Base-by-base conservation (phyloP, 2,113 vertebrate species). In the Myotis davidii region DNA sequence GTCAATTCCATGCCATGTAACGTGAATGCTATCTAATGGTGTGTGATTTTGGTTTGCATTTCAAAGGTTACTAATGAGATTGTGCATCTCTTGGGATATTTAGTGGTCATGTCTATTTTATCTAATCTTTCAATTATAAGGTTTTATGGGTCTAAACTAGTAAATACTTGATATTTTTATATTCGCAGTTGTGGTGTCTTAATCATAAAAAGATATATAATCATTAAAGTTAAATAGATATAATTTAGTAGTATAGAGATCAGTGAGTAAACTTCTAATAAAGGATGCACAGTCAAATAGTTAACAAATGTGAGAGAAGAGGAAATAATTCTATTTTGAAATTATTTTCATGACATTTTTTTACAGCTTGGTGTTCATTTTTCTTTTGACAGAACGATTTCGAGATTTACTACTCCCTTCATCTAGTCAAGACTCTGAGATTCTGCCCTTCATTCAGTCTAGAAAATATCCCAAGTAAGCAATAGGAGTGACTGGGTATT, bases 381-480 rank as follows among this genome's bases (percentile, higher is more conserved):
- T 96, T 96, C 23, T 96, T 95, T 98, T 97, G 79, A 97, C 98
- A 99, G 99, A 99, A 97, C 98, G 99, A 83, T 99, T 99, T 97
- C 98, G 99, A 88, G 98, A 99, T 97, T 98, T 99, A 96, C 97
- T 99, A 56, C 98, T 99, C 95, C 98, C 99, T 81, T 98, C 98
- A 90, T 95, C 98, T 50, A 98, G 96, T 82, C 97, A 97, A 92
- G 98, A 98, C 90, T 94, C 98, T 21, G 99, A 99, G 97, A 99
- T 99, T 97, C 99, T 99, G 97, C 99, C 99, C 96, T 98, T 99
- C 98, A 98, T 99, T 98, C 99, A 99, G 25, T 99, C 99, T 97
- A 99, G 98, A 90, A 98, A 96, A 98, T 99, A 99, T 96, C 99
- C 99, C 95, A 99, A 99, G 99, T 99, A 99, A 97, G 99, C 98